Conservation (phyloP, 2,113 vertebrate species). For the Sakesphorus luctuosus region DNA sequence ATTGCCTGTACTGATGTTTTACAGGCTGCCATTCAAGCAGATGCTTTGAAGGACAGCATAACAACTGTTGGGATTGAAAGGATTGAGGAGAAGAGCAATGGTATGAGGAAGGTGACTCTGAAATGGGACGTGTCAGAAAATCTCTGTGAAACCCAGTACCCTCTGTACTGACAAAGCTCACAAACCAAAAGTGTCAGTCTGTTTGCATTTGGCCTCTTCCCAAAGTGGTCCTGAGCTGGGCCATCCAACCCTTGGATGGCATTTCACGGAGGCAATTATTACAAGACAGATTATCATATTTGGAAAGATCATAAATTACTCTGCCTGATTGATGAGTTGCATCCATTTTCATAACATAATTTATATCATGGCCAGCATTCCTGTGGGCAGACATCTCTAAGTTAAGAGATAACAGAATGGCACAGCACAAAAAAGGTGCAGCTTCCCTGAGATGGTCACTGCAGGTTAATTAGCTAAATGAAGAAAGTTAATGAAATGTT, state of each 20-base stretch:
- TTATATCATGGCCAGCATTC: slow-evolving; percentile 43
- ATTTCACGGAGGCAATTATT: slow-evolving; percentile 56
- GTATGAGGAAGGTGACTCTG: background rate
- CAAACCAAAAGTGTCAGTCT: background rate
- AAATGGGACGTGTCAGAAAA: background rate
- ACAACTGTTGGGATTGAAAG: background rate
- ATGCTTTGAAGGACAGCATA: background rate
- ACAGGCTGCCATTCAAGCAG: background rate
- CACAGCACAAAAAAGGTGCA: background rate
- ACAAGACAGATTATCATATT: slow-evolving; percentile 54
- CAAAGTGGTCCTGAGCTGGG: background rate
- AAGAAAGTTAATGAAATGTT: background rate
- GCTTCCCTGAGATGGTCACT: background rate
- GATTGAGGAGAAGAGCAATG: background rate
- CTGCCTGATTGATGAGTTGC: slow-evolving; percentile 52
- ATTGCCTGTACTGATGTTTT: background rate
- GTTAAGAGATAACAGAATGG: background rate
- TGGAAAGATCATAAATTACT: slow-evolving; percentile 58
- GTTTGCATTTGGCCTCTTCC: background rate
- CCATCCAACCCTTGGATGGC: background rate
- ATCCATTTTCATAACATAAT: slow-evolving; percentile 54
- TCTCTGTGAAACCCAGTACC: background rate
- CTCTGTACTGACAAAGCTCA: background rate
- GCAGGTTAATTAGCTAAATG: background rate
- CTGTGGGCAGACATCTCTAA: slow-evolving; percentile 3